Percentiles rank a stretch among this genome's conserved stretches.
Conservation (phyloP, 2,797 vertebrate genomes). For the Phylloscopus collybita region DNA sequence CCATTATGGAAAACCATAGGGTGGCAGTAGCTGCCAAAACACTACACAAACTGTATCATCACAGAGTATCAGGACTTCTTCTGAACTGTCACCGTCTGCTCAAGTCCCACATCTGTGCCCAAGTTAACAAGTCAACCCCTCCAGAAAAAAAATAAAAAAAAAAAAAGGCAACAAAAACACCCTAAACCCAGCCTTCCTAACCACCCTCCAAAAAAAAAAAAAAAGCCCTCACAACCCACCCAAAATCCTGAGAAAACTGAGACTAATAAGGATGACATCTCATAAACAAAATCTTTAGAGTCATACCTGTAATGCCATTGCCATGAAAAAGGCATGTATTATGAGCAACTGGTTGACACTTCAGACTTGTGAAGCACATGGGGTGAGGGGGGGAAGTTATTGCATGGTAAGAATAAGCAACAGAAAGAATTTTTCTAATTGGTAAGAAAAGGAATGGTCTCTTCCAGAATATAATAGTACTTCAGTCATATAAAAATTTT, state of each 20-base stretch:
- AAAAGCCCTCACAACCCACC: background rate
- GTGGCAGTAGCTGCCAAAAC: constrained; percentile 48
- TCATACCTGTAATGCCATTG: background rate
- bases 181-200: rapidly evolving
- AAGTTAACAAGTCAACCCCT: background rate
- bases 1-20: constrained; percentile 16
- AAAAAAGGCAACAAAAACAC: background rate
- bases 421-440: background rate
- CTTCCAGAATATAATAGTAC: background rate
- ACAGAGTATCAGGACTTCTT: background rate
- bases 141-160: background rate
- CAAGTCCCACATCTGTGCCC: background rate
- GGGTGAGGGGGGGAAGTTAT: too few species aligned
- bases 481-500: background rate
- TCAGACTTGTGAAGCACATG: background rate
- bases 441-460: background rate
- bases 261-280: background rate
- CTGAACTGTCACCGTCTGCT: background rate
- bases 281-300: background rate
- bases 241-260: background rate
- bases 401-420: background rate
- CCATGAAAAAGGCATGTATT: background rate
- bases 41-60: background rate
- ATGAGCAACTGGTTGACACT: background rate
- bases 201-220: too few species aligned